Evolutionary conservation across 53 echinoderm and acorn worm species (phyloP).

Genomic region (Arbacia lixula): DNA sequence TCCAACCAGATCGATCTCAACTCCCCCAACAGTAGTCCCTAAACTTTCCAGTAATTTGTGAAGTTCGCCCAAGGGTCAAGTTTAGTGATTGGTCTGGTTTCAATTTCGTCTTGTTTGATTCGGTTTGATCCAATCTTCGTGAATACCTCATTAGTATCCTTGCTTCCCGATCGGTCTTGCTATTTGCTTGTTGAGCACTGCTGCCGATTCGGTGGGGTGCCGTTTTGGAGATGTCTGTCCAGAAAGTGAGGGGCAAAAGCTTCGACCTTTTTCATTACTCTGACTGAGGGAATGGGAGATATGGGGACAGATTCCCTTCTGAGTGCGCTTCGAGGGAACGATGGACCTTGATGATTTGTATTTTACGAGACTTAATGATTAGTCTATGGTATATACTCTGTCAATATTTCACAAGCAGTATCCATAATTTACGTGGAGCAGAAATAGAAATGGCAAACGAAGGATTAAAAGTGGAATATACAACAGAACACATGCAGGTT

Average conservation of each 20-base stretch:
- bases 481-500: too few relatives aligned
- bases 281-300: too few relatives aligned
- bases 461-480: too few relatives aligned
- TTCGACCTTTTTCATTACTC: not conserved
- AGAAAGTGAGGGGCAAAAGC: not conserved
- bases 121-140: constrained; percentile 29
- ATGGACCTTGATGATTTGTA: too few relatives aligned
- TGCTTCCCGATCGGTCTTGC: not conserved
- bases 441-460: too few relatives aligned
- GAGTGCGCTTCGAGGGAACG: too few relatives aligned
- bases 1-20: not conserved
- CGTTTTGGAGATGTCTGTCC: too few relatives aligned
- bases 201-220: not conserved
- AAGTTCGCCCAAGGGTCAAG: constrained; percentile 40
- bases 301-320: too few relatives aligned
- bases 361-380: too few relatives aligned
- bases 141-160: constrained; percentile 37
- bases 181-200: not conserved
- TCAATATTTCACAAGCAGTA: too few relatives aligned
- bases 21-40: not conserved
- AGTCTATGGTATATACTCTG: too few relatives aligned
- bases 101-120: constrained; percentile 44
- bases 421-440: too few relatives aligned
- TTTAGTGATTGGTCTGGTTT: constrained; percentile 42
- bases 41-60: constrained; percentile 34